Base-by-base conservation (phyloP, 2,888 invertebrate species). In the Lutraria lutraria region DNA sequence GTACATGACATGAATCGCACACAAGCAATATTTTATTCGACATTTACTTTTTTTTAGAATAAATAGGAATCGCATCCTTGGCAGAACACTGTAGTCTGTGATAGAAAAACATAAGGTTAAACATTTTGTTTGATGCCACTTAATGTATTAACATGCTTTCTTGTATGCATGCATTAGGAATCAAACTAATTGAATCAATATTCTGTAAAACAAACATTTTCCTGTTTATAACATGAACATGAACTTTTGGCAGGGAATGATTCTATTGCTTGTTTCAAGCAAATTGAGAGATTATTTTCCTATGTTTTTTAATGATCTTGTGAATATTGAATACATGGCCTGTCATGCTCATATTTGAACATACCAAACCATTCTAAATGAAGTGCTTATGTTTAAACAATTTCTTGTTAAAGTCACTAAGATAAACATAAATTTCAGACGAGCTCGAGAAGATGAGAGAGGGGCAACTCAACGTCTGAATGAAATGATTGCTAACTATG, bases 401-500 rank as follows among this genome's bases (percentile, higher is more conserved):
- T n/a, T n/a, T 68, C 25, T 68, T 12, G 25, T 68, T 21, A 68
- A 68, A 8, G 8, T 25, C n/a, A n/a, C n/a, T n/a, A n/a, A 8
- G 10, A 68, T 10, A 8, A 25, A n/a, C 63, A 25, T 13, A 25
- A 6, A 79, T 87, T 89, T 34, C 91, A 96, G 96, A 85, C 95
- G 95, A 92, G 95, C 96, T 6, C 89, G 96, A 19, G 96, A 96
- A 86, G 96, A 95, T 94, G 96, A 96, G 87, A 95, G 94, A 63
- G 92, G 90, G 21, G 96, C 96, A 0, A 94, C 96, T 29, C 90
- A 94, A 86, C 92, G 95, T 79, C 91, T 97, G 80, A 95, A 95
- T 89, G 95, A 96, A 84, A 96, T 97, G 96, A 93, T 95, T 29
- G 96, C 96, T 15, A 96, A 96, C 91, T 97, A 97, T 92, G 95